phyloP scores from a whole-genome alignment of 2,888 invertebrate genomes.

The Dasypolia templi region DNA sequence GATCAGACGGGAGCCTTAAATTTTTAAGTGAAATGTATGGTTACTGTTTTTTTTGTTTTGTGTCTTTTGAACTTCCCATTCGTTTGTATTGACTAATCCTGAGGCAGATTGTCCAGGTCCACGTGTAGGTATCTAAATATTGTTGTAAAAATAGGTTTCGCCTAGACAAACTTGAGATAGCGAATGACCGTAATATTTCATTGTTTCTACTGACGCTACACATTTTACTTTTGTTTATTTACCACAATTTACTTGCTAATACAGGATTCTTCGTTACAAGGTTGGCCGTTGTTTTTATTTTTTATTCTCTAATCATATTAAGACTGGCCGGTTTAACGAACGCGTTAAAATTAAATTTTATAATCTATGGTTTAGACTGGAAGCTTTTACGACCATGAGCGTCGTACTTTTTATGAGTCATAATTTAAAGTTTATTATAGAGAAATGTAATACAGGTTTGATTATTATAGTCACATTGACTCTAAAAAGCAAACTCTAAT shows the following conservation, averaged over 20 bases:
- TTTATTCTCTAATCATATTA: constrained; percentile 30
- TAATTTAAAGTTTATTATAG: constrained; percentile 19
- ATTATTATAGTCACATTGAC: constrained; percentile 2
- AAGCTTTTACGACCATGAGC: constrained; percentile 20
- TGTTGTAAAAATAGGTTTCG: constrained; percentile 38
- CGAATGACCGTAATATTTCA: constrained; percentile 51
- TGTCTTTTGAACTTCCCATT: neutral
- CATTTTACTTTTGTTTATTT: constrained; percentile 48
- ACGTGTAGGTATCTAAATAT: constrained; percentile 11
- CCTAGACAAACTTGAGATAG: constrained; percentile 29
- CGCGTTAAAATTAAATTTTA: constrained; percentile 34
- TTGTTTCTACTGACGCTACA: constrained; percentile 33
- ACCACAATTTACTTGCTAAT: constrained; percentile 44
- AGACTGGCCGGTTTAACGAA: constrained; percentile 8
- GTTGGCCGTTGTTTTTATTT: constrained; percentile 21
- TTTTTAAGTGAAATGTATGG: constrained; percentile 20
- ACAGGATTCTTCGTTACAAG: constrained; percentile 31
- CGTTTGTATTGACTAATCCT: neutral
- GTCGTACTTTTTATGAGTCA: constrained; percentile 15
- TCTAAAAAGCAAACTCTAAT: neutral
- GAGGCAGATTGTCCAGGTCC: neutral
- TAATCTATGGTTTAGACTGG: constrained; percentile 23
- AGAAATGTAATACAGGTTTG: constrained; percentile 12
- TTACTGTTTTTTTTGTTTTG: constrained; percentile 2
- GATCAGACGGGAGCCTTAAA: constrained; percentile 19